Evolutionary conservation across 2,113 vertebrate species (phyloP).

Genomic region (Hyla sarda): DNA sequence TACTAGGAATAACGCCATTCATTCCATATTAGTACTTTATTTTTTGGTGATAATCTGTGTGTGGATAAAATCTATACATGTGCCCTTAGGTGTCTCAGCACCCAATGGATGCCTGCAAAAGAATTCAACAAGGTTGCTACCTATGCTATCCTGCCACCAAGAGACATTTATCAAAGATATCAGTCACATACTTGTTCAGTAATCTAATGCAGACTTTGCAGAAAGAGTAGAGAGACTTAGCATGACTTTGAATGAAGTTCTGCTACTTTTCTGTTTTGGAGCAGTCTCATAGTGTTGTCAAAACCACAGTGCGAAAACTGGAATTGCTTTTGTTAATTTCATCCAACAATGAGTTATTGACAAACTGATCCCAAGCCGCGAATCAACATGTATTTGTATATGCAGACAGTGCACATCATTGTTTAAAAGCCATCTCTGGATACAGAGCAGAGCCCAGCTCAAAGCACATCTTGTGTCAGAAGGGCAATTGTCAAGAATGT

Average conservation of each 20-base stretch:
- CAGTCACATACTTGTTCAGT: too few species aligned
- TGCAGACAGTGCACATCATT: conserved; percentile 8
- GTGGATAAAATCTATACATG: too few species aligned
- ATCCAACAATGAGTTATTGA: conserved; percentile 19
- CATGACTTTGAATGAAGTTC: neutral
- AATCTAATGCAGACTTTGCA: neutral
- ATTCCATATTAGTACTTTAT: too few species aligned
- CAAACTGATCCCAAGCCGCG: neutral
- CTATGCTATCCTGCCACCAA: too few species aligned
- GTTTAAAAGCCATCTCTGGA: neutral
- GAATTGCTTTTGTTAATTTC: conserved; percentile 23
- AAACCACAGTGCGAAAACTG: conserved; percentile 36
- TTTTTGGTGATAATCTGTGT: too few species aligned
- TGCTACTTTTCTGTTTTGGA: neutral
- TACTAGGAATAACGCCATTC: too few species aligned
- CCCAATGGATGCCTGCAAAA: too few species aligned
- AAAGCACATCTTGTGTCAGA: conserved; percentile 14
- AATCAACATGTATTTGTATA: conserved; percentile 12
- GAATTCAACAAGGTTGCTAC: too few species aligned
- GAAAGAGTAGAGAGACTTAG: neutral
- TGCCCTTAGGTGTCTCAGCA: neutral
- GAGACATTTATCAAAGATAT: too few species aligned
- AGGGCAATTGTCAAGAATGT: conserved; percentile 2
- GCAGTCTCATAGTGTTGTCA: neutral
- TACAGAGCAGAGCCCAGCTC: neutral